Evolutionary conservation across 1,140 invertebrate genomes (phyloP).

Genomic region (Daktulosphaira vitifoliae): DNA sequence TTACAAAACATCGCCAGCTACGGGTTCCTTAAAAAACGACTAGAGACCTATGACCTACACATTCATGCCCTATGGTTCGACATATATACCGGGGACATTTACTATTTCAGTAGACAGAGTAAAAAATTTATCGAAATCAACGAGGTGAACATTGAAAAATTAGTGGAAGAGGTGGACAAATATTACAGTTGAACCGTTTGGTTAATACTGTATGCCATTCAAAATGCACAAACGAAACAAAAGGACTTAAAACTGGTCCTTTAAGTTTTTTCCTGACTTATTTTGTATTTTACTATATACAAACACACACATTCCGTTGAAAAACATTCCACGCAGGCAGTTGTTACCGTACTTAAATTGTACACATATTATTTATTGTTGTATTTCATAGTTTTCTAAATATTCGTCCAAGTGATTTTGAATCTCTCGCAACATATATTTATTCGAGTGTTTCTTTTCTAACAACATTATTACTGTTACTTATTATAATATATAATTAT

Average conservation of each 20-base stretch:
- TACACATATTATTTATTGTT: slow-evolving; percentile 6
- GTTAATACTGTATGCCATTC: no score
- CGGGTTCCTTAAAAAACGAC: slow-evolving; percentile 74
- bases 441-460: no score
- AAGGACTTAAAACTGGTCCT: no score
- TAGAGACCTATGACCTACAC: slow-evolving; percentile 73
- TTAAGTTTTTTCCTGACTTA: no score
- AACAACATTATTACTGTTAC: not conserved
- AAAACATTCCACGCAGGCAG: not conserved
- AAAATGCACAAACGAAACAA: no score
- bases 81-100: slow-evolving; percentile 92
- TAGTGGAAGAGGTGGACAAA: slow-evolving; percentile 65
- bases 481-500: no score
- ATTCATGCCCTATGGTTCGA: slow-evolving; percentile 95
- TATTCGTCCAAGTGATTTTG: not conserved
- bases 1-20: slow-evolving; percentile 91
- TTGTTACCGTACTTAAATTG: slow-evolving; percentile 9
- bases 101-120: slow-evolving; percentile 77
- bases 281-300: no score
- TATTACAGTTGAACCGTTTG: slow-evolving; percentile 58
- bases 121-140: slow-evolving; percentile 78
- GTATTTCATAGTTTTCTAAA: no score
- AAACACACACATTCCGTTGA: not conserved
- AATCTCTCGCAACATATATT: slow-evolving; percentile 10
- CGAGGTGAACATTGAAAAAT: slow-evolving; percentile 62